These are phyloP conservation scores for Coleophora deauratella DNA, from an alignment of 2,888 invertebrate species.

Conservation along the genomic window DNA sequence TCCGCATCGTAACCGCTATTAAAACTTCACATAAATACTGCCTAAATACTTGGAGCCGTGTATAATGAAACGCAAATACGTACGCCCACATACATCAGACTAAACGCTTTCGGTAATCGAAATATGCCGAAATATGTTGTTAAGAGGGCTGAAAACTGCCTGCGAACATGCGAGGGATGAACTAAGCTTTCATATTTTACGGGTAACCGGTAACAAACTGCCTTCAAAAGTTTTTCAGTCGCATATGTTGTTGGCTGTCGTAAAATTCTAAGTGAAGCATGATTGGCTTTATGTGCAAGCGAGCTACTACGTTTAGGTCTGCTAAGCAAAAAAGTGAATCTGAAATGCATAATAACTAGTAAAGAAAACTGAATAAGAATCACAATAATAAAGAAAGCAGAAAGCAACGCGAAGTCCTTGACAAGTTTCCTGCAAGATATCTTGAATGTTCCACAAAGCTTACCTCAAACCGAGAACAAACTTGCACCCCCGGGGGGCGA, in stretches of 20 bases:
- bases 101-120: constrained; percentile 73
- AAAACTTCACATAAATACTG: not conserved
- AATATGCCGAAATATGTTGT: constrained; percentile 74
- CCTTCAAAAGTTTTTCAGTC: constrained; percentile 46
- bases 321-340: too few species aligned
- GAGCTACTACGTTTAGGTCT: too few species aligned
- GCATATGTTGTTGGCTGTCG: constrained; percentile 47
- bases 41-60: constrained; percentile 1
- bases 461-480: constrained; percentile 40
- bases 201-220: constrained; percentile 55
- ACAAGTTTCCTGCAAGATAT: too few species aligned
- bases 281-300: too few species aligned
- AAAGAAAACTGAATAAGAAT: too few species aligned
- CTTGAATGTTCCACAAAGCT: constrained; percentile 31
- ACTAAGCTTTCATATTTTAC: constrained; percentile 66
- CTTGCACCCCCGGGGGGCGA: constrained; percentile 49
- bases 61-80: constrained; percentile 12
- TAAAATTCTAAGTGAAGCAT: constrained; percentile 54
- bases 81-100: constrained; percentile 62
- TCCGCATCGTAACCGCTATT: constrained; percentile 6
- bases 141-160: constrained; percentile 70
- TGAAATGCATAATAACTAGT: too few species aligned
- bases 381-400: too few species aligned
- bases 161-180: constrained; percentile 68
- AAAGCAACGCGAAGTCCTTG: too few species aligned